phyloP scores from a whole-genome alignment of 2,797 vertebrate species.

The Discoglossus pictus region DNA sequence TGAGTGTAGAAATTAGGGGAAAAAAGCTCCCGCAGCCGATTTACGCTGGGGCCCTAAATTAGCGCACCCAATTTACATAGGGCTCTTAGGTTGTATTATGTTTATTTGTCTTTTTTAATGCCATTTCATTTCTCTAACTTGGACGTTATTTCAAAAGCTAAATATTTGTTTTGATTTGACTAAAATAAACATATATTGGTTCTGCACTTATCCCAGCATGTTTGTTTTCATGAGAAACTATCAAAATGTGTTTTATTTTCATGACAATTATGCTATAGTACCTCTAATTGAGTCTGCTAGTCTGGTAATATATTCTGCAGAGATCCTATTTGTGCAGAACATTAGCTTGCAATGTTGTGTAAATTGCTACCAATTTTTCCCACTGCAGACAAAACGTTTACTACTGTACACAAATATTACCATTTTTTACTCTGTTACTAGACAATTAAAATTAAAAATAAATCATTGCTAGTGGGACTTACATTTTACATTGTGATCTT shows the following conservation, averaged over 20 bases:
- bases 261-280: too few species aligned
- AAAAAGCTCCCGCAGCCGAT: too few species aligned
- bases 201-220: not conserved
- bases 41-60: too few species aligned
- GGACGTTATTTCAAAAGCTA: too few species aligned
- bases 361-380: not conserved
- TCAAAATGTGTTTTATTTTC: not conserved
- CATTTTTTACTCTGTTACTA: constrained; percentile 16
- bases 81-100: too few species aligned
- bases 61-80: too few species aligned
- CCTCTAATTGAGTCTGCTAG: not conserved
- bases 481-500: constrained; percentile 2
- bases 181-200: too few species aligned
- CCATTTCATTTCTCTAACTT: too few species aligned
- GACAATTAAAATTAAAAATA: constrained; percentile 21
- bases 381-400: constrained; percentile 19
- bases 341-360: constrained; percentile 24
- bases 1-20: too few species aligned
- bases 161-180: too few species aligned
- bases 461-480: constrained; percentile 6
- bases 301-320: not conserved
- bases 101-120: too few species aligned
- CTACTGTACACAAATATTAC: constrained; percentile 12
- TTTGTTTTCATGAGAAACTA: not conserved
- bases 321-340: not conserved